Percentiles rank a stretch among this genome's conserved stretches.
These are phyloP conservation scores for Branchinecta lynchi DNA, from an alignment of 1,140 invertebrate genomes.

Conservation along the genomic window DNA sequence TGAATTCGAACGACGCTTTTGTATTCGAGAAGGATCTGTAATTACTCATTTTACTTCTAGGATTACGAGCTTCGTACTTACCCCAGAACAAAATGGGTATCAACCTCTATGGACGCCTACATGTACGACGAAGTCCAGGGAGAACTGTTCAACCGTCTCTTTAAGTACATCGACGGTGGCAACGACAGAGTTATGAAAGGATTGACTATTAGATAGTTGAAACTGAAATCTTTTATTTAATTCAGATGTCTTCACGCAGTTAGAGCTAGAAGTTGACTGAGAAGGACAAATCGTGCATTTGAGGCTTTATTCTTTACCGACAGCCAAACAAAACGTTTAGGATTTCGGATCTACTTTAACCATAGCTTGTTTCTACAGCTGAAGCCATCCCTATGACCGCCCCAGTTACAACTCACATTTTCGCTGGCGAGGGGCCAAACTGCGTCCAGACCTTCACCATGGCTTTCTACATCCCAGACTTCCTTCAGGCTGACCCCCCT, in stretches of 20 bases:
- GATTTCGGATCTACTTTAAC: too few species aligned
- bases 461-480: constrained; percentile 29
- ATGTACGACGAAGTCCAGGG: not conserved
- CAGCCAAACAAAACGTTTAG: too few species aligned
- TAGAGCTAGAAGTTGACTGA: too few species aligned
- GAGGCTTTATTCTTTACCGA: too few species aligned
- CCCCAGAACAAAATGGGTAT: constrained; percentile 9
- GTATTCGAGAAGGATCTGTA: not conserved
- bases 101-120: constrained; percentile 12
- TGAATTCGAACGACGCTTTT: not conserved
- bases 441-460: constrained; percentile 31
- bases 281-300: too few species aligned
- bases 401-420: constrained; percentile 29
- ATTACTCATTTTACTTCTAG: not conserved
- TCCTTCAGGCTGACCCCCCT: constrained; percentile 27
- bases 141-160: constrained; percentile 10
- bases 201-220: not conserved
- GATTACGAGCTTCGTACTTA: constrained; percentile 1
- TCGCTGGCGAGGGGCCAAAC: constrained; percentile 30
- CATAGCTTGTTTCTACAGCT: not conserved
- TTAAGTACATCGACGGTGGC: constrained; percentile 7
- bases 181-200: not conserved
- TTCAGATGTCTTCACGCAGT: too few species aligned
- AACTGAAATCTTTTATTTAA: not conserved
- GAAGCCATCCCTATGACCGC: constrained; percentile 15